Evolutionary conservation across 2,888 invertebrate species (phyloP).

Genomic region (Thelaira solivaga): DNA sequence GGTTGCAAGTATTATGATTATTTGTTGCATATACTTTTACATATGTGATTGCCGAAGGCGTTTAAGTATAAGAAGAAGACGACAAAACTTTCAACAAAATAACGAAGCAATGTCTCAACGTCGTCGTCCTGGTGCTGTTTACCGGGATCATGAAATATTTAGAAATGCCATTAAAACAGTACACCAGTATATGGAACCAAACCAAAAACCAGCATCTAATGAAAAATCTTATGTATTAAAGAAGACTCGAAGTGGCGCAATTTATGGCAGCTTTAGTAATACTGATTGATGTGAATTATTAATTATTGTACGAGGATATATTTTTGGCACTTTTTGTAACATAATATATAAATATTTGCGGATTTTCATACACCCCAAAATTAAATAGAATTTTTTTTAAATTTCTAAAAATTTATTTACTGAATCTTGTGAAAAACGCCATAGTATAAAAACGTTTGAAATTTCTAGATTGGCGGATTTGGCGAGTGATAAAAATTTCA

Average conservation of each 20-base stretch:
- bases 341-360: too few relatives aligned
- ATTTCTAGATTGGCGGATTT: too few relatives aligned
- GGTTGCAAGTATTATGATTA: slow-evolving; percentile 67
- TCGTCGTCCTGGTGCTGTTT: slow-evolving; percentile 73
- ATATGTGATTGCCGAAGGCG: slow-evolving; percentile 68
- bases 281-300: too few relatives aligned
- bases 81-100: slow-evolving; percentile 69
- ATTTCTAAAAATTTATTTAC: too few relatives aligned
- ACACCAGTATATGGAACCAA: slow-evolving; percentile 69
- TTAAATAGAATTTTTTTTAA: too few relatives aligned
- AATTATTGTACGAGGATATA: too few relatives aligned
- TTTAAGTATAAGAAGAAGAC: slow-evolving; percentile 64
- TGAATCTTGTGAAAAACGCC: too few relatives aligned
- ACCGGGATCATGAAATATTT: slow-evolving; percentile 74
- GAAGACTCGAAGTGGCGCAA: slow-evolving; percentile 67
- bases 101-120: slow-evolving; percentile 71
- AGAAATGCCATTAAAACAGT: slow-evolving; percentile 71
- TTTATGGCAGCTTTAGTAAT: slow-evolving; percentile 66
- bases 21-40: slow-evolving; percentile 69
- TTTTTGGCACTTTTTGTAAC: too few relatives aligned
- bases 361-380: too few relatives aligned
- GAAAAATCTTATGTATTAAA: slow-evolving; percentile 66
- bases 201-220: slow-evolving; percentile 54
- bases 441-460: too few relatives aligned
- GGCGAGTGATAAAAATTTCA: too few relatives aligned